Evolutionary conservation across 2,797 vertebrate genomes (phyloP).

Genomic region (Epinephelus awoara): DNA sequence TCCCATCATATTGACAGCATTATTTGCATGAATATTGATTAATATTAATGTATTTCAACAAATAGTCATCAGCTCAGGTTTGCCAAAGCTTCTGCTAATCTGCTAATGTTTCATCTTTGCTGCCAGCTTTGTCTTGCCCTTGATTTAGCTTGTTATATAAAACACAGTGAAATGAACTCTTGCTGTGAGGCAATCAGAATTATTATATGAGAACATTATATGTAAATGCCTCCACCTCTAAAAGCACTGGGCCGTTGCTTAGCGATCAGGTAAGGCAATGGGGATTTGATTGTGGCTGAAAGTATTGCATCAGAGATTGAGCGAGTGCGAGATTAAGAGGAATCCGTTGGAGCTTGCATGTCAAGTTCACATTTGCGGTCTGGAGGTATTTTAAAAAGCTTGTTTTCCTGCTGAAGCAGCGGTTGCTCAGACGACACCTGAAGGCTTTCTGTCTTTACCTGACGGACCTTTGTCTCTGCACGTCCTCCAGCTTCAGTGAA

Average conservation of each 20-base stretch:
- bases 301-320: constrained; percentile 33
- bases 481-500: constrained; percentile 51
- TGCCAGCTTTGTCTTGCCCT: constrained; percentile 25
- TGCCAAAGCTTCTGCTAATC: constrained; percentile 19
- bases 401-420: constrained; percentile 30
- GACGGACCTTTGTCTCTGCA: constrained; percentile 61
- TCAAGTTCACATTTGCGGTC: neutral
- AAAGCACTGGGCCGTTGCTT: constrained; percentile 54
- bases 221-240: constrained; percentile 53
- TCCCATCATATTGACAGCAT: neutral
- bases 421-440: constrained; percentile 7
- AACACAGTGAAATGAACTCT: constrained; percentile 30
- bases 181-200: constrained; percentile 69
- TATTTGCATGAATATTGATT: constrained; percentile 20
- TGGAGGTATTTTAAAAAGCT: constrained; percentile 17
- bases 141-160: constrained; percentile 36
- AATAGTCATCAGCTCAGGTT: constrained; percentile 12
- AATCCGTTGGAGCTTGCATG: neutral
- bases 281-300: constrained; percentile 46
- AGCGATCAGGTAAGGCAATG: constrained; percentile 38
- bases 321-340: neutral
- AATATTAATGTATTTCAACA: constrained; percentile 22
- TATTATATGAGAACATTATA: constrained; percentile 55
- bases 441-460: constrained; percentile 24
- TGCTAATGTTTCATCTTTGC: constrained; percentile 28